Evolutionary conservation across 1,140 invertebrate species (phyloP).

Genomic region (Paralvinella palmiformis): DNA sequence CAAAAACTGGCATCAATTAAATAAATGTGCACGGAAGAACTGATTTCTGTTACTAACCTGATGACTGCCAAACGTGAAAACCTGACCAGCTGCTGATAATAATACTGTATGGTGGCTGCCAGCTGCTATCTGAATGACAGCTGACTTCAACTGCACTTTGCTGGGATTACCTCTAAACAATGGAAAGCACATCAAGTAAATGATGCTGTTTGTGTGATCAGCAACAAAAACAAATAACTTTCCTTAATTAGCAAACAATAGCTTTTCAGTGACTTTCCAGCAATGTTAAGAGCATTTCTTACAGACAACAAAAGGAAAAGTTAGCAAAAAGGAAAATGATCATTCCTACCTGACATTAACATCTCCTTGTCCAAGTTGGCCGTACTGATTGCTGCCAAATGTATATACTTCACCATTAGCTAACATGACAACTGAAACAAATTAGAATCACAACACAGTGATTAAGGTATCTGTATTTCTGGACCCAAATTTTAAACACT

Average conservation of each 20-base stretch:
- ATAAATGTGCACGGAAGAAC: constrained; percentile 4
- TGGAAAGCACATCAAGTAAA: too few relatives aligned
- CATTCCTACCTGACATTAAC: constrained; percentile 43
- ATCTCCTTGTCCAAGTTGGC: constrained; percentile 87
- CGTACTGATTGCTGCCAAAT: constrained; percentile 82
- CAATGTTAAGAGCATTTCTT: too few relatives aligned
- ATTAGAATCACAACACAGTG: too few relatives aligned
- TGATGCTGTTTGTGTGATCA: constrained; percentile 2
- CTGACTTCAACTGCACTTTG: constrained; percentile 60
- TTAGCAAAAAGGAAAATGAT: constrained; percentile 11
- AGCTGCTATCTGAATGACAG: constrained; percentile 70
- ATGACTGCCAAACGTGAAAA: constrained; percentile 88
- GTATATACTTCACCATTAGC: constrained; percentile 72
- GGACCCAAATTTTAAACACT: too few relatives aligned
- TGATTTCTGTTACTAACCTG: constrained; percentile 57
- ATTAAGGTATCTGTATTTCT: too few relatives aligned
- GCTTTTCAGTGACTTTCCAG: too few relatives aligned
- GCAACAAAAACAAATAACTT: neutral
- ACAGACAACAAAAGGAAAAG: too few relatives aligned
- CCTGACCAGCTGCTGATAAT: constrained; percentile 80
- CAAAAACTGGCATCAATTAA: too few relatives aligned
- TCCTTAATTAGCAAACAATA: too few relatives aligned
- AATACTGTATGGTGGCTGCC: constrained; percentile 93
- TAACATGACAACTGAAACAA: constrained; percentile 56
- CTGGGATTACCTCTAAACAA: neutral